Evolutionary conservation across 2,113 vertebrate genomes (phyloP).

Genomic region (Xenus cinereus): DNA sequence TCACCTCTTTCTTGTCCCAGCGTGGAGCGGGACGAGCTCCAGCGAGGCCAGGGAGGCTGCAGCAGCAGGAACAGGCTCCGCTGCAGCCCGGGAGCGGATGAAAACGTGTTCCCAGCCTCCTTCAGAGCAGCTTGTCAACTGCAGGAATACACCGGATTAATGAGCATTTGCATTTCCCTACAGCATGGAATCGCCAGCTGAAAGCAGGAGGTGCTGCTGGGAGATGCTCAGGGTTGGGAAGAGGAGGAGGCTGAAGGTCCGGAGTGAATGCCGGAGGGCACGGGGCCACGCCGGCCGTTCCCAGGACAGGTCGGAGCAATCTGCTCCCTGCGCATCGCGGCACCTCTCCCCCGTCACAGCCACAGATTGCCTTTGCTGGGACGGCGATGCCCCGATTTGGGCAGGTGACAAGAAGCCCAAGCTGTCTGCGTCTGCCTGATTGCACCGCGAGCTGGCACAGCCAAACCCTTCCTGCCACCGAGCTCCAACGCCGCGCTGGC

Average conservation of each 20-base stretch:
- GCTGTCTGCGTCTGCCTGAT: neutral
- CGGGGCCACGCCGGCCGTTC: fast-evolving
- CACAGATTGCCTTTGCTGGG: neutral
- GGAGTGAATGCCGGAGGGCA: fast-evolving
- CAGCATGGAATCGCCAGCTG: fast-evolving
- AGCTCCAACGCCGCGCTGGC: neutral
- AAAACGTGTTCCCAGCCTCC: neutral
- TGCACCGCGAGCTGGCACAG: neutral
- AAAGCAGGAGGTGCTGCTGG: neutral
- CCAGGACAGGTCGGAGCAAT: neutral
- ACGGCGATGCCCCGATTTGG: neutral
- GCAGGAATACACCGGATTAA: neutral
- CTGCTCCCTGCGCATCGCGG: neutral
- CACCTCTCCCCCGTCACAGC: neutral
- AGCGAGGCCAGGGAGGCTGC: neutral
- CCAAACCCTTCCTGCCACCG: fast-evolving
- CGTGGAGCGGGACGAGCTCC: neutral
- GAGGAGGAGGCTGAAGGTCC: neutral
- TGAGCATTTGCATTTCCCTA: neutral
- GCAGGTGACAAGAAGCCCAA: neutral
- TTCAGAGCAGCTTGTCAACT: fast-evolving
- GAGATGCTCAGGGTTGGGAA: fast-evolving
- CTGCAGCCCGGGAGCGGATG: neutral
- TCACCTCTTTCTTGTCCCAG: neutral
- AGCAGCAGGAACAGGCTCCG: neutral